Conservation (phyloP, 2,113 vertebrate genomes). For the Mesitornis unicolor region DNA sequence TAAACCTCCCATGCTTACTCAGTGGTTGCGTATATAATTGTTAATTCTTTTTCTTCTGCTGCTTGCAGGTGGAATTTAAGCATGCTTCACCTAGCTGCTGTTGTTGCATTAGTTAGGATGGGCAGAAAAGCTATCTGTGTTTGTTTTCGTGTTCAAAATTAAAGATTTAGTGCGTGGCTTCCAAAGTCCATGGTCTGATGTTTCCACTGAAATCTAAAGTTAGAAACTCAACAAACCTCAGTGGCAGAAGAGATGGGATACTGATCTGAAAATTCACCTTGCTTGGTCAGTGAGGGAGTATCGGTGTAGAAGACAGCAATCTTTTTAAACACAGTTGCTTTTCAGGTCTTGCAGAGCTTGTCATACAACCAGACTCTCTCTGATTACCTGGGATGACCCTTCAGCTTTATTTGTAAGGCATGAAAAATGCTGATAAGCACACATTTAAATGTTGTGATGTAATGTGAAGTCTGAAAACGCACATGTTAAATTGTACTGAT, state of each 20-base stretch:
- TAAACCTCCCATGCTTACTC: not conserved
- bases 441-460: not conserved
- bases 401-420: not conserved
- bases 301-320: not conserved
- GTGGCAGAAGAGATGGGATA: not conserved
- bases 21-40: not conserved
- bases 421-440: not conserved
- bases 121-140: not conserved
- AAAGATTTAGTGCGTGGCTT: not conserved
- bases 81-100: not conserved
- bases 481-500: accelerated
- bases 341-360: not conserved
- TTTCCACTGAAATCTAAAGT: not conserved
- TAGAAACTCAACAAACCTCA: not conserved
- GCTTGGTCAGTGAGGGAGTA: not conserved
- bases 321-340: too few species aligned
- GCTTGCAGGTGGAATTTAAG: not conserved
- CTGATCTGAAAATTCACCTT: not conserved
- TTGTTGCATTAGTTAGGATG: not conserved
- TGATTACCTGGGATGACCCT: not conserved
- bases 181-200: not conserved
- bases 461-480: not conserved
- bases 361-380: not conserved
- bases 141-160: not conserved
- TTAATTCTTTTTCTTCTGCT: not conserved